phyloP scores from a whole-genome alignment of 2,113 vertebrate genomes.

The Cavia aperea region DNA sequence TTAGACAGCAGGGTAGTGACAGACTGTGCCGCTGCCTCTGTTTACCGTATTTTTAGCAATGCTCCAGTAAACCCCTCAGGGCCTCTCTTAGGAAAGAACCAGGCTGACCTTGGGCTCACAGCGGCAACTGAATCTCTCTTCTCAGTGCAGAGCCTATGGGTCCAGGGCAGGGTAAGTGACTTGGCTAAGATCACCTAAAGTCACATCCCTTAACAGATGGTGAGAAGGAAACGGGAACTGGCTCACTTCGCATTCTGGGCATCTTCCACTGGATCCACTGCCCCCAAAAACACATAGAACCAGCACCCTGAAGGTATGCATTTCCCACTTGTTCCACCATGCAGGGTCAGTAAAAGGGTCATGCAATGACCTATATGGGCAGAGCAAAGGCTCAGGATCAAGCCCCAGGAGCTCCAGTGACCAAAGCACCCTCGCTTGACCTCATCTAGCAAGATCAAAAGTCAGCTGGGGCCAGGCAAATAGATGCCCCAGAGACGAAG shows the following conservation, averaged over 20 bases:
- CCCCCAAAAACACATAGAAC: fast-evolving
- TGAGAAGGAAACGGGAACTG: background rate
- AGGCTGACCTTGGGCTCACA: background rate
- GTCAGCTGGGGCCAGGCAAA: background rate
- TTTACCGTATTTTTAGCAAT: background rate
- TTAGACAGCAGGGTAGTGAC: background rate
- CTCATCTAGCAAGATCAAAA: background rate
- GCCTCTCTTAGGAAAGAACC: background rate
- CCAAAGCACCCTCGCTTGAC: background rate
- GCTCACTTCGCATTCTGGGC: background rate
- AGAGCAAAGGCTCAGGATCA: background rate
- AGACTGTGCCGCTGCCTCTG: background rate
- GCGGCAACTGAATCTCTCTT: background rate
- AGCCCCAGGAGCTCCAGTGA: background rate
- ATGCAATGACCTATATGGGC: fast-evolving
- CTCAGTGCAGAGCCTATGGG: background rate
- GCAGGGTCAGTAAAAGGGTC: background rate
- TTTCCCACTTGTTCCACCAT: background rate
- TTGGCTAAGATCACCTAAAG: background rate
- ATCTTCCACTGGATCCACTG: background rate
- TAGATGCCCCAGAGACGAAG: fast-evolving
- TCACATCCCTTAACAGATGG: background rate
- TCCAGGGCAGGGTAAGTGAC: background rate
- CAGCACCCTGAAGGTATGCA: background rate
- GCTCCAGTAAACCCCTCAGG: background rate